Evolutionary conservation across 2,797 vertebrate species (phyloP).

Genomic region (Triplophysa bombifrons): DNA sequence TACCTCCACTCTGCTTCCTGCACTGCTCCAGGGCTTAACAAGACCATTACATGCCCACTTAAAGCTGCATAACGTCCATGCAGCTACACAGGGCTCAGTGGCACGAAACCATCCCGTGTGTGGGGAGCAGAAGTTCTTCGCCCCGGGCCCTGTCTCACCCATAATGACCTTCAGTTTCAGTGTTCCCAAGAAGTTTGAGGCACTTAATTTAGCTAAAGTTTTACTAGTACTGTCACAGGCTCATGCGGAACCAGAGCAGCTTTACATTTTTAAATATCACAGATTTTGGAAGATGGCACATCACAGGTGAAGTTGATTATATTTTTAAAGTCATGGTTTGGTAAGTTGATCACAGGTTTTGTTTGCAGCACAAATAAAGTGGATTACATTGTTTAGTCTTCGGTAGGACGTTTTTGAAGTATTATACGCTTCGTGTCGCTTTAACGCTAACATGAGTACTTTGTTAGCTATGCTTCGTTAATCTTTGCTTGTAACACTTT

Average conservation of each 20-base stretch:
- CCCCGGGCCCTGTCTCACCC: constrained; percentile 62
- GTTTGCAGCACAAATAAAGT: not conserved
- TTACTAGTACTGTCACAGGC: constrained; percentile 44
- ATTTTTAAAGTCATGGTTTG: not conserved
- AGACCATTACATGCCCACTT: constrained; percentile 79
- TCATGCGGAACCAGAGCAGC: constrained; percentile 28
- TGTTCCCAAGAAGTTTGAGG: constrained; percentile 49
- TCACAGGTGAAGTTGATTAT: constrained; percentile 4
- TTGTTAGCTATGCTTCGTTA: constrained; percentile 23
- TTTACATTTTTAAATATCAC: not conserved
- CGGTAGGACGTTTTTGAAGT: not conserved
- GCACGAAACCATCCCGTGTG: constrained; percentile 63
- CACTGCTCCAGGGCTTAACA: constrained; percentile 71
- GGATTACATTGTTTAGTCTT: not conserved
- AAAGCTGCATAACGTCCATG: constrained; percentile 72
- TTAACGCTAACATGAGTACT: constrained; percentile 8
- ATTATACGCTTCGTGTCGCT: constrained; percentile 4
- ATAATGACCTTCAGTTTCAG: constrained; percentile 68
- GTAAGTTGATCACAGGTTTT: not conserved
- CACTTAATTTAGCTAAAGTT: constrained; percentile 58
- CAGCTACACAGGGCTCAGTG: constrained; percentile 69
- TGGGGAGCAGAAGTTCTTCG: constrained; percentile 57
- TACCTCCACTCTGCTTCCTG: constrained; percentile 67
- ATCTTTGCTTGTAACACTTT: constrained; percentile 29
- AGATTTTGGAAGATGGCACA: constrained; percentile 3